A percentile compares a stretch with the other conserved stretches of the same genome.
These are phyloP conservation scores for Sardinella longiceps DNA, from an alignment of 2,797 vertebrate genomes.

Conservation along the genomic window DNA sequence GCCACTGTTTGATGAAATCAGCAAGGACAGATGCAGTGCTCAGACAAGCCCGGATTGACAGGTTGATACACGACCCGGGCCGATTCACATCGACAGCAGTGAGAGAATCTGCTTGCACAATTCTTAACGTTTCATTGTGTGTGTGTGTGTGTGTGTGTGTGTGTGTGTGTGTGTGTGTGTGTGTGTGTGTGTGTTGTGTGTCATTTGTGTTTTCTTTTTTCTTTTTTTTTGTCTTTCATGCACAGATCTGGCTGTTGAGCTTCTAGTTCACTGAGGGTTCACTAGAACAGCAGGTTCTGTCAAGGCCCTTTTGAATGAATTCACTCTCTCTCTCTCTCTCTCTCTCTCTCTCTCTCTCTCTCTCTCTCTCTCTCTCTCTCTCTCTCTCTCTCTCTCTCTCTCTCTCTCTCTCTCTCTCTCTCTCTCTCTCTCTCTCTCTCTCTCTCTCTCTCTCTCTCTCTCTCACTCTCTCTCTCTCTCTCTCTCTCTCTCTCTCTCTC, in stretches of 20 bases:
- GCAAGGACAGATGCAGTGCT: constrained; percentile 65
- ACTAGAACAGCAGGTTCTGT: constrained; percentile 76
- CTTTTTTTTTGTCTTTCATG: constrained; percentile 63
- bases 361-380: constrained; percentile 45
- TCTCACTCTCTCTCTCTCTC: no score
- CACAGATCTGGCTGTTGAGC: constrained; percentile 65
- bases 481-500: no score
- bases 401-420: constrained; percentile 73
- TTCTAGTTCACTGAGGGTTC: constrained; percentile 83
- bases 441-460: constrained; percentile 73
- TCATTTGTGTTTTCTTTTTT: neutral
- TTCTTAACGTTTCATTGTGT: neutral
- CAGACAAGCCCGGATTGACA: constrained; percentile 71
- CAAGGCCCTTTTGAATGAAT: constrained; percentile 76
- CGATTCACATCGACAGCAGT: neutral
- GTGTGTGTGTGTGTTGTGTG: neutral
- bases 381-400: constrained; percentile 73
- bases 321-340: constrained; percentile 58
- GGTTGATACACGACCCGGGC: constrained; percentile 67
- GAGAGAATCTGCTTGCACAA: neutral
- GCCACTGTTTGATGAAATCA: constrained; percentile 59
- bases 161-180: no score
- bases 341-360: no score
- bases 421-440: constrained; percentile 73
- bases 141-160: no score